Base-by-base conservation (phyloP, 2,888 invertebrate genomes). In the Panzeria rudis region DNA sequence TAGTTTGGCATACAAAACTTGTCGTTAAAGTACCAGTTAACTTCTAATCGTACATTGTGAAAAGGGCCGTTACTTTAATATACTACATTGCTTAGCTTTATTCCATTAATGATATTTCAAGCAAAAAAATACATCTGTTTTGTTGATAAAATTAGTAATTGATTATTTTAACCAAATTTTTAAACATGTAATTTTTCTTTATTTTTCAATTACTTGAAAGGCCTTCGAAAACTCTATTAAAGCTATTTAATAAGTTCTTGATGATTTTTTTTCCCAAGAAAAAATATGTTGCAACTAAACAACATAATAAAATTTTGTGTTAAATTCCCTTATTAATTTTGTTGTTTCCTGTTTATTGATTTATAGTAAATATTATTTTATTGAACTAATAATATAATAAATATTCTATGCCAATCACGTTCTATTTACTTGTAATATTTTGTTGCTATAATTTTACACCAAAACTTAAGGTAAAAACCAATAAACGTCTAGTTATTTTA, bases 311-410 rank as follows among this genome's bases (percentile, higher is more conserved):
- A 66, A 61, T 20, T 38, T 29, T 52, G 41, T 52, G 52, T 62
- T 72, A 72, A 79, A 64, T 44, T 62, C 23, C 71, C 7, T 44
- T 44, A 54, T 52, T 32, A 71, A 64, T 64, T 35, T 23, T 32
- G 25, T 32, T 54, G n/a, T 79, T 79, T 79, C 79, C 79, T 72
- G 79, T 35, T 25, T 32, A 79, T 66, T 29, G 7, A 59, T 79
- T 77, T 68, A 68, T 68, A 25, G 8, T 35, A 3, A 66, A 56
- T 44, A 56, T 17, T 64, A 54, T 29, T 44, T 68, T 59, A 32
- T 64, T 54, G 17, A 56, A 56, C 0, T 61, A 25, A 35, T n/a
- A 59, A 66, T 35, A 38, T 23, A 17, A 61, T 47, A 62, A 15
- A 8, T n/a, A 54, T 3, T 41, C 44, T 32, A 71, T 59, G 44